A percentile compares a stretch with the other conserved stretches of the same genome.
Conservation (phyloP, 2,113 vertebrate genomes). For the Malaclemys terrapin region DNA sequence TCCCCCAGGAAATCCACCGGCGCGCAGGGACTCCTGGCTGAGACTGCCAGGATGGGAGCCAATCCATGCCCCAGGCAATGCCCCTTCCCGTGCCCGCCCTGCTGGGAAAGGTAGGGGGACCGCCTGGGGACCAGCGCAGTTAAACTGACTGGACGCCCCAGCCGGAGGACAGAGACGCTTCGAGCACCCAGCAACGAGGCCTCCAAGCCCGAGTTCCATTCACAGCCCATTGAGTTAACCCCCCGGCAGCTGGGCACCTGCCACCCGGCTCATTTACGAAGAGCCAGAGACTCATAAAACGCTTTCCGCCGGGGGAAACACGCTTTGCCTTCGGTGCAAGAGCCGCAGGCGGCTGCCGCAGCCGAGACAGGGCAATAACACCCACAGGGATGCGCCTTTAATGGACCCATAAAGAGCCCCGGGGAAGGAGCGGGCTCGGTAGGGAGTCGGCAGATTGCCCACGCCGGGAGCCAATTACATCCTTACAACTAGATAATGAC, state of each 20-base stretch:
- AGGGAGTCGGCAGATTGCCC: not conserved
- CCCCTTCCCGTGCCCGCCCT: accelerated
- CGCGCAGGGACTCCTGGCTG: too few relatives aligned
- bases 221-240: not conserved
- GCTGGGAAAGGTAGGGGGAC: not conserved
- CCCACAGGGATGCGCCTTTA: not conserved
- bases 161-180: not conserved
- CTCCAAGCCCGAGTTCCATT: not conserved
- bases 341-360: not conserved
- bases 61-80: not conserved
- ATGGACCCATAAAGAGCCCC: not conserved
- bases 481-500: not conserved
- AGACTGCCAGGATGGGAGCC: not conserved
- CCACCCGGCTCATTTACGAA: not conserved
- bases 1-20: not conserved
- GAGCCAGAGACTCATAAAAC: not conserved
- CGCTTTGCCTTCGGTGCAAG: not conserved
- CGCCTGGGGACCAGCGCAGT: too few relatives aligned
- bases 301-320: not conserved
- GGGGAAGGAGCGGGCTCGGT: not conserved
- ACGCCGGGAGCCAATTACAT: not conserved
- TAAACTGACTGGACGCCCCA: not conserved
- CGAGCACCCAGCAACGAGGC: not conserved
- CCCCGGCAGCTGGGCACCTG: not conserved
- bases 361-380: not conserved